Evolutionary conservation across 2,113 vertebrate species (phyloP).

Genomic region (Laticauda colubrina): DNA sequence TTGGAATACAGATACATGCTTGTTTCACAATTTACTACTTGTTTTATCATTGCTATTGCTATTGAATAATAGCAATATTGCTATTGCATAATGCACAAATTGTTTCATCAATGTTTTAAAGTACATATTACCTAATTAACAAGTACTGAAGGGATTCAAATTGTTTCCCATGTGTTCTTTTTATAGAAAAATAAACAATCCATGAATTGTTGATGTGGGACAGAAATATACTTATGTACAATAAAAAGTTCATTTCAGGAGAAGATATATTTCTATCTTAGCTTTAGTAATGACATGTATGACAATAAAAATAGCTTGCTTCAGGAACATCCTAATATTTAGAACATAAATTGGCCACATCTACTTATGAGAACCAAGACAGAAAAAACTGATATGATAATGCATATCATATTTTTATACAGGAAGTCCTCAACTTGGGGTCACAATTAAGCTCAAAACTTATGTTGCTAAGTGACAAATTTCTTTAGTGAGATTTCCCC

Average conservation of each 20-base stretch:
- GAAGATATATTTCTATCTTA: not conserved
- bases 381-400: not conserved
- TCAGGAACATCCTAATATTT: not conserved
- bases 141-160: constrained; percentile 6
- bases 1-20: not conserved
- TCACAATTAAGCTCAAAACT: not conserved
- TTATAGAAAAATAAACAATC: not conserved
- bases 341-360: not conserved
- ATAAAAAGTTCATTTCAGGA: not conserved
- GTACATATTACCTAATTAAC: not conserved
- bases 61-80: not conserved
- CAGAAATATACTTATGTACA: not conserved
- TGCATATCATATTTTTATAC: not conserved
- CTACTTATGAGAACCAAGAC: not conserved
- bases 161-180: not conserved
- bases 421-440: no score
- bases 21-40: constrained; percentile 1
- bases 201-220: not conserved
- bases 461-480: not conserved
- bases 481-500: not conserved
- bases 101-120: not conserved
- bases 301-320: not conserved
- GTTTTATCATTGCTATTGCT: constrained; percentile 12
- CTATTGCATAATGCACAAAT: not conserved
- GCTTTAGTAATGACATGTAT: not conserved